Percentiles rank a stretch among this genome's conserved stretches.
Conservation (phyloP, 2,888 invertebrate species). For the Cylloceria caligata region DNA sequence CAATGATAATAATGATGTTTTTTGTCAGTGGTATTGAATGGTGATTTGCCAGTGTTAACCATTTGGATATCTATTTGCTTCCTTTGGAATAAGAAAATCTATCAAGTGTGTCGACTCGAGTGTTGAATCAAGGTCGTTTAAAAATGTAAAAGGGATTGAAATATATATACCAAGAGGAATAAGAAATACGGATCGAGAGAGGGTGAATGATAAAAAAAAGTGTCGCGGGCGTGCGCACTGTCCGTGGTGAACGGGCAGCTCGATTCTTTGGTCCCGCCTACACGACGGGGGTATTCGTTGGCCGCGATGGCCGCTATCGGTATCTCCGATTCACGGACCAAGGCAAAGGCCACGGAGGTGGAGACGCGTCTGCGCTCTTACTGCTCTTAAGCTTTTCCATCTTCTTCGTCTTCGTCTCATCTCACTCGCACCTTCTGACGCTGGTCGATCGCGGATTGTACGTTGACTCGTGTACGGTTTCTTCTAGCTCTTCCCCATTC, state of each 20-base stretch:
- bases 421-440: constrained; percentile 39
- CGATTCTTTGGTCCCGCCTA: constrained; percentile 82
- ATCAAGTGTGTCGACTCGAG: too few species aligned
- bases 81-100: too few species aligned
- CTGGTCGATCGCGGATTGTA: constrained; percentile 27
- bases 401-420: constrained; percentile 51
- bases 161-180: neutral
- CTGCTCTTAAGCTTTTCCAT: constrained; percentile 55
- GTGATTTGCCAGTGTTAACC: neutral
- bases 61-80: too few species aligned
- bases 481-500: constrained; percentile 52
- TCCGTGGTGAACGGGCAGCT: constrained; percentile 48
- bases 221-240: constrained; percentile 32
- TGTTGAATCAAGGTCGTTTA: too few species aligned
- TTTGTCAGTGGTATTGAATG: neutral
- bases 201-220: constrained; percentile 6
- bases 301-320: constrained; percentile 83
- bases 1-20: neutral
- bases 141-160: neutral
- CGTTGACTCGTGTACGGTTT: constrained; percentile 62
- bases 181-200: neutral
- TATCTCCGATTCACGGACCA: constrained; percentile 77
- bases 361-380: constrained; percentile 81
- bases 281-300: constrained; percentile 80
- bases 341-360: constrained; percentile 77